Evolutionary conservation across 1,140 invertebrate species (phyloP), one percentile per base, ranked within the genome.

Genomic region (Euglossa dilemma): DNA sequence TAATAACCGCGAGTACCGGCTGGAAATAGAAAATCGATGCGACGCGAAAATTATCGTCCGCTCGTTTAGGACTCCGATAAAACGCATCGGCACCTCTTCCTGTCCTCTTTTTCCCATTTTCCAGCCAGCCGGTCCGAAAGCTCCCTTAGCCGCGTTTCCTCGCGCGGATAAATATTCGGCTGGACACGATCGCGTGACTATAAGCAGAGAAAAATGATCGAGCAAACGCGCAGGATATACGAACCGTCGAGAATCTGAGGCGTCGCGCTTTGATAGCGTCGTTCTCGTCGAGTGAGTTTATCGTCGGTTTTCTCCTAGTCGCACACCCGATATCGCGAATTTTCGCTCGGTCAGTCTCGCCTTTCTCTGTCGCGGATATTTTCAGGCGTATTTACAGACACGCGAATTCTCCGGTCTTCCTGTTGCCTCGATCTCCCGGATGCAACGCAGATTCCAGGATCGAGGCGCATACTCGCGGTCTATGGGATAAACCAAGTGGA

Each of bases 1-100:
- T 70, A 59, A 69, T 50, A 70, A 78, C 8, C 50, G 14, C 11
- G 25, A 12, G 3, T 23, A 5, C 14, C 2, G 47, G 25, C 23
- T 71, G 64, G 50, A 66, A 76, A 66, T 66, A 61, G 66, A 61
- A 59, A 79, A 79, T 79, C 56, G 45, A 79, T 61, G 14, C 0
- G 9, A 54, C 23, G 8, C 20, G 25, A 43, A 50, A 50, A n/a
- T 63, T 61, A 70, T 71, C 47, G 23, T 8, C 18, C 12, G 12
- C 11, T 11, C 11, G 47, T 14, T 57, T 6, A 59, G 6, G 3
- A 25, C 23, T 5, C 23, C 23, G 36, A 45, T n/a, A n/a, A 67
- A 11, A 14, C 1, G 20, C 63, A 45, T 9, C 36, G 36, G 4
- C 36, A 4, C 36, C 36, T 36, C 36, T 36, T 36, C 36, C 36